Conservation (phyloP, 2,797 vertebrate species). For the Falco berigora region DNA sequence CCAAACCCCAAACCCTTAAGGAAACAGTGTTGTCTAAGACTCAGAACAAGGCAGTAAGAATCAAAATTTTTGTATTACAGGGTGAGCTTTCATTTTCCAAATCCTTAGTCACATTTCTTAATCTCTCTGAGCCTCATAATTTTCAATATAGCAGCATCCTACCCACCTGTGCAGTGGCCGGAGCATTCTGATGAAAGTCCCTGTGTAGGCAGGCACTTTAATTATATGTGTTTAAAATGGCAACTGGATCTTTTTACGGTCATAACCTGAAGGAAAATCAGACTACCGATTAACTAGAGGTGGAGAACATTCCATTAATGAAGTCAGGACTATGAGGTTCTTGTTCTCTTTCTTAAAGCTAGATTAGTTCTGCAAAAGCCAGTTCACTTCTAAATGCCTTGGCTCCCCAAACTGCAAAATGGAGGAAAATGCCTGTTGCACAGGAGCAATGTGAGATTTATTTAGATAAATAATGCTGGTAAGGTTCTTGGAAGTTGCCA, state of each 20-base stretch:
- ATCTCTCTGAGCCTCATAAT: background rate
- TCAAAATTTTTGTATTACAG: background rate
- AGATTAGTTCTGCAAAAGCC: background rate
- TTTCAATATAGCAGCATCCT: background rate
- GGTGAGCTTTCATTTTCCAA: background rate
- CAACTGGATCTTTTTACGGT: background rate
- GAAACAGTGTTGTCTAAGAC: background rate
- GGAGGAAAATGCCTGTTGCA: background rate
- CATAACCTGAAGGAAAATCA: background rate
- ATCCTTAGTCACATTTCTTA: background rate
- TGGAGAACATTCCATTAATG: background rate
- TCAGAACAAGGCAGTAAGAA: background rate
- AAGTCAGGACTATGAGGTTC: background rate
- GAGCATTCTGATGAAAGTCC: background rate
- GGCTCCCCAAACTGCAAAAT: background rate
- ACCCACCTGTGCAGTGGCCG: background rate
- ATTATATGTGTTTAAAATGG: background rate
- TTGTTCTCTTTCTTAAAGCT: background rate
- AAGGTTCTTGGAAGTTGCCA: background rate
- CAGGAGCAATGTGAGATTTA: background rate
- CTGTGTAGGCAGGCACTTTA: background rate
- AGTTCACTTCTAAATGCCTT: background rate
- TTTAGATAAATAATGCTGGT: background rate
- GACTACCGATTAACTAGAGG: background rate
- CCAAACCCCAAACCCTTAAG: accelerated